These are phyloP conservation scores for Acleris laterana DNA, from an alignment of 2,888 invertebrate genomes.

Conservation along the genomic window DNA sequence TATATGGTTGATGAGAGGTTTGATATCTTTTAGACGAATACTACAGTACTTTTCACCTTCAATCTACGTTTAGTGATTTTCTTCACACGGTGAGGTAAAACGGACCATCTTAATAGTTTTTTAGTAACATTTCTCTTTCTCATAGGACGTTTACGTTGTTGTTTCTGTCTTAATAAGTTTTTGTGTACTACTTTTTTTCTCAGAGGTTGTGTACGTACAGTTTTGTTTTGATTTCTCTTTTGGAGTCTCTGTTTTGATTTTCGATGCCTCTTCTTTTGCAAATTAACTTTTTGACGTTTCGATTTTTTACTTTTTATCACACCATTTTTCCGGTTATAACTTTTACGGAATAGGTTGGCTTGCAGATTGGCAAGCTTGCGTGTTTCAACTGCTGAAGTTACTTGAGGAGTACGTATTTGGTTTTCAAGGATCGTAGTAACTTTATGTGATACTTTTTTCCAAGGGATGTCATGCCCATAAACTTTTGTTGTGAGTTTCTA, in stretches of 20 bases:
- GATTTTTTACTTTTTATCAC: background rate
- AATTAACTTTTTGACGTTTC: no score
- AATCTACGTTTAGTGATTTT: no score
- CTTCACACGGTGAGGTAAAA: no score
- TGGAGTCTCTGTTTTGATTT: background rate
- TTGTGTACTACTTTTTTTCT: background rate
- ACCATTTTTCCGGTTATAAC: constrained; percentile 39
- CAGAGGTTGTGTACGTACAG: background rate
- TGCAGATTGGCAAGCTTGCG: constrained; percentile 45
- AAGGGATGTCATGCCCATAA: constrained; percentile 68
- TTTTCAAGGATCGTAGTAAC: constrained; percentile 32
- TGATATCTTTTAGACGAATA: no score
- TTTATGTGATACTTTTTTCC: constrained; percentile 51
- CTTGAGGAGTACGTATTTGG: constrained; percentile 45
- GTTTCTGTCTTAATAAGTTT: background rate
- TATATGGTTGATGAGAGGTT: no score
- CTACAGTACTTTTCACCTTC: no score
- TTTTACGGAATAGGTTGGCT: constrained; percentile 58
- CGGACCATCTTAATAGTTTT: background rate
- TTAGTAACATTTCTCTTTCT: background rate
- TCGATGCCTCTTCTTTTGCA: background rate
- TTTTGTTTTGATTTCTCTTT: background rate
- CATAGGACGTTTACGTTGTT: background rate
- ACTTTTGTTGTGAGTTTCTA: constrained; percentile 8
- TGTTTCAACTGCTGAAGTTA: constrained; percentile 46